Base-by-base conservation (phyloP, 2,113 vertebrate species). In the Melanerpes aurifrons region DNA sequence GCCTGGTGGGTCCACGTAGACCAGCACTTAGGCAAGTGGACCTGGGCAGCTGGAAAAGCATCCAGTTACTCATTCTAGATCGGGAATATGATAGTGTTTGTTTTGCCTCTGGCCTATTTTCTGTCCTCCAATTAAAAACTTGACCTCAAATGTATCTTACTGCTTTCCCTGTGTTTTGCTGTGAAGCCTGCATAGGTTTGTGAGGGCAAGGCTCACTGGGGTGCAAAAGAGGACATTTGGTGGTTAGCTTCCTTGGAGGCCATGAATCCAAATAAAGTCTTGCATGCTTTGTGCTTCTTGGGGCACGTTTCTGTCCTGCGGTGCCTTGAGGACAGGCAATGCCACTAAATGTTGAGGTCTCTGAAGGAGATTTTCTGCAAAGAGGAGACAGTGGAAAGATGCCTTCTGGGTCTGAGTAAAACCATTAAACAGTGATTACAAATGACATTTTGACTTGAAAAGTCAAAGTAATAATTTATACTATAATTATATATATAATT, bases 281-380 rank as follows among this genome's bases (percentile, higher is more conserved):
- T 15, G 12, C 31, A 61, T 71, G 67, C 47, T 79, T 71, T 37
- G 11, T 75, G 72, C 20, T 24, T 21, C 7, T 8, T 20, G 17
- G 19, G 24, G 10, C 37, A 35, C 1, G 0, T 66, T 69, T 89
- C 57, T 57, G n/a, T 66, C 15, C 32, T 1, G 0, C n/a, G 12
- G 10, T 13, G 28, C 28, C 20, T 9, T 3, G 1, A 63, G 35
- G 20, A 62, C 37, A 11, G 45, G 31, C 63, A 56, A 0, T n/a
- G 31, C 28, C 21, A 37, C 62, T 18, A 25, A 37, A 28, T 19
- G 17, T 2, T 58, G 40, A 59, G 29, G 67, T 77, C 80, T 15
- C 19, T 14, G 28, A 74, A 56, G 28, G 17, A 15, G 7, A 2
- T 67, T 77, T 83, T 81, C 35, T 81, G 43, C 53, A 17, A 15